Base-by-base conservation (phyloP, 2,113 vertebrate genomes). In the Hymenochirus boettgeri region DNA sequence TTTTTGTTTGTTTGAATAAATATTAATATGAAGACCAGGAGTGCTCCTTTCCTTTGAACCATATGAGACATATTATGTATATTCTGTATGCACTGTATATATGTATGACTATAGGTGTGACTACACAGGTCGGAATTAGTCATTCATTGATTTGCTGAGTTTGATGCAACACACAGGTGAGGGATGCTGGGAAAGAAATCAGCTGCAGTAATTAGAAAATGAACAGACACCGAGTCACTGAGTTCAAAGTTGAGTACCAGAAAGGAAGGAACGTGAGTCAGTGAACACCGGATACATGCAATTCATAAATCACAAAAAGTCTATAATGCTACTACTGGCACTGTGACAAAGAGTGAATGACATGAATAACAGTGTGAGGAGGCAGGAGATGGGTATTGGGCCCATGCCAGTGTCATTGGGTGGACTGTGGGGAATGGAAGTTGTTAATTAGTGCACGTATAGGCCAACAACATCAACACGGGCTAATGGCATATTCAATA, bases 161-260 rank as follows among this genome's bases (percentile, higher is more conserved):
- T 19, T 62, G 24, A 39, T 25, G 31, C 23, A 62, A 52, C 24
- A 35, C 33, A 35, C 33, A 35, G 15, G 33, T 13, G 13, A 62
- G 15, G 12, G 53, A 23, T 27, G 35, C 7, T n/a, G 3, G 10
- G 35, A 13, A n/a, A 17, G 7, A 35, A 39, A 62, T 62, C 19
- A 13, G 29, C 47, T 22, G 33, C 17, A 50, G 61, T 62, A 53
- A 62, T 62, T 19, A 53, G 31, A 26, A 62, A 26, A 53, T 62
- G 47, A 53, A 52, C 48, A 62, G 48, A 62, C 37, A 33, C 35
- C n/a, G 15, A 6, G 46, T 29, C 31, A 62, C 8, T 23, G 24
- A 24, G 47, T 46, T 52, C 47, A 42, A 15, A 24, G 17, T 18
- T 15, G 23, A 61, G 25, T 45, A 42, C 7, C 56, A 24, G 25